Evolutionary conservation across 2,797 vertebrate species (phyloP).

Genomic region (Sebastes trivittatus): DNA sequence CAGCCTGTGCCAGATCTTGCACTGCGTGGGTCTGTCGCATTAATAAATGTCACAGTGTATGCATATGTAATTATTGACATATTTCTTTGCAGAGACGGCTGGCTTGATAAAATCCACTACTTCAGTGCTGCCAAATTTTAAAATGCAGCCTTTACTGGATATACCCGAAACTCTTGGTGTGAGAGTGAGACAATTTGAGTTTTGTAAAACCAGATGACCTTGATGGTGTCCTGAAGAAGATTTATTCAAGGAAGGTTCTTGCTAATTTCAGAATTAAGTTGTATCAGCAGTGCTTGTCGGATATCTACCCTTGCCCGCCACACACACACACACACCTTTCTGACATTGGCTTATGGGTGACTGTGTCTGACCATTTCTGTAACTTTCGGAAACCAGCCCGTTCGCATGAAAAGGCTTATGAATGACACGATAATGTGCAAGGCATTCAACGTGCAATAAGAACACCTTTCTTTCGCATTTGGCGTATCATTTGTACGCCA

Average conservation of each 20-base stretch:
- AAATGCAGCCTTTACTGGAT: background rate
- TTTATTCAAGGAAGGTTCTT: background rate
- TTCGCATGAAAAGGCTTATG: too few relatives aligned
- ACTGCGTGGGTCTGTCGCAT: background rate
- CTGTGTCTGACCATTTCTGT: background rate
- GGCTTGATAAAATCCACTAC: background rate
- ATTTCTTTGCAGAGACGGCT: background rate
- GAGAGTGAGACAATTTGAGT: background rate
- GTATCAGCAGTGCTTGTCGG: background rate
- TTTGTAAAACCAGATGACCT: background rate
- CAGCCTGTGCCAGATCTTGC: background rate
- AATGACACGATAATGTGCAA: too few relatives aligned
- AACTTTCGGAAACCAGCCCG: background rate
- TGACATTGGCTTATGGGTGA: background rate
- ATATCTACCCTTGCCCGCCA: too few relatives aligned
- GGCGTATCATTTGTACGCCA: too few relatives aligned
- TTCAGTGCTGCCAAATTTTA: background rate
- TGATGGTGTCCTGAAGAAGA: background rate
- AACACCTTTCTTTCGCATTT: rapidly evolving
- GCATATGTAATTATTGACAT: background rate
- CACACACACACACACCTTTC: background rate
- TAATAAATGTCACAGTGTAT: background rate
- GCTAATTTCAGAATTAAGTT: background rate
- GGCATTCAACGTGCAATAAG: too few relatives aligned
- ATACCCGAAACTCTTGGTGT: background rate